phyloP scores from a whole-genome alignment of 2,888 invertebrate genomes.

The Cosmia trapezina region DNA sequence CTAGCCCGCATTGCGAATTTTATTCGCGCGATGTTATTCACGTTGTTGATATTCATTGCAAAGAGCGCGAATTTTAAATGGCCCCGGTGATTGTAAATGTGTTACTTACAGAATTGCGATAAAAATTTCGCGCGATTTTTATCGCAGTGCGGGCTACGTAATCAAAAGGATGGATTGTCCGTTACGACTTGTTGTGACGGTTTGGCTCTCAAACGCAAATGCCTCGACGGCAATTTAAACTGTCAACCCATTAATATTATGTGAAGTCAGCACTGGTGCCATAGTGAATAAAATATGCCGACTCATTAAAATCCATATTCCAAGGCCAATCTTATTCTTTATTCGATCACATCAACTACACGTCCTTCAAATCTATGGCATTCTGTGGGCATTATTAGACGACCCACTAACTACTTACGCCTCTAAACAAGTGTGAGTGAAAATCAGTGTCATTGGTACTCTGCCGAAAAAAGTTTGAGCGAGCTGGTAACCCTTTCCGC shows the following conservation, averaged over 20 bases:
- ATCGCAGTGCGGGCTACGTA: not conserved
- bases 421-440: too few species aligned
- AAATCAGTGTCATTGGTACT: not conserved
- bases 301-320: slow-evolving; percentile 10
- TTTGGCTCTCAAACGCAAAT: not conserved
- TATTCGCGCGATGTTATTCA: too few species aligned
- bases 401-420: not conserved
- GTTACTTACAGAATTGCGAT: too few species aligned
- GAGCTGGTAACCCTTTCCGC: slow-evolving; percentile 17
- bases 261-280: not conserved
- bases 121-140: too few species aligned
- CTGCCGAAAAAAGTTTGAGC: not conserved
- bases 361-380: not conserved
- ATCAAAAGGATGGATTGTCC: not conserved
- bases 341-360: not conserved
- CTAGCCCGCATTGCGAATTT: too few species aligned
- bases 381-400: not conserved
- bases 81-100: too few species aligned
- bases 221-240: not conserved
- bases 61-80: too few species aligned
- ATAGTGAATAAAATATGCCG: slow-evolving; percentile 15
- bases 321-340: slow-evolving; percentile 1
- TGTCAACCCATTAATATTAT: not conserved
- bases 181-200: not conserved
- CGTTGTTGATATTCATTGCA: too few species aligned